These are phyloP conservation scores for Siderastrea radians DNA, from an alignment of 92 coral and sea anemone species.

Conservation along the genomic window DNA sequence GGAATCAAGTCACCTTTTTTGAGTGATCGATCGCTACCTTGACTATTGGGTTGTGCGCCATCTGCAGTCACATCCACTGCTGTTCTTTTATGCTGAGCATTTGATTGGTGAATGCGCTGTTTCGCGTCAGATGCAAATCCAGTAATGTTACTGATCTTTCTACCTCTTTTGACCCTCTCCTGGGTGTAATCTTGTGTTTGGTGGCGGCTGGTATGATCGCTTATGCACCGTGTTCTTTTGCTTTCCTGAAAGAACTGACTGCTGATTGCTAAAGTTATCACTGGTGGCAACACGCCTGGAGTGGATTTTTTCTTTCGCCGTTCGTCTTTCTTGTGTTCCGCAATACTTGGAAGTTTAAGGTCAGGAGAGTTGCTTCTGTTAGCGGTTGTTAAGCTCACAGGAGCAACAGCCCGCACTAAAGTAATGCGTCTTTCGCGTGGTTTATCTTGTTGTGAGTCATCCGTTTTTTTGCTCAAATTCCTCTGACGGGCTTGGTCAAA, in stretches of 20 bases:
- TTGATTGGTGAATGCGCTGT: background rate
- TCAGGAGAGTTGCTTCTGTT: constrained; percentile 37
- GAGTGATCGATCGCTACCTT: background rate
- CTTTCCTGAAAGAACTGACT: constrained; percentile 32
- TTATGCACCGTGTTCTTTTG: constrained; percentile 14
- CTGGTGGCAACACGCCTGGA: constrained; percentile 9
- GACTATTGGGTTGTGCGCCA: background rate
- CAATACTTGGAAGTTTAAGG: constrained; percentile 14
- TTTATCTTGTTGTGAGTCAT: background rate
- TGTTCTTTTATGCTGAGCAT: background rate
- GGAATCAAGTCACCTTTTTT: background rate
- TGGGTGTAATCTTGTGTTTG: background rate
- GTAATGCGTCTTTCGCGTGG: constrained; percentile 41
- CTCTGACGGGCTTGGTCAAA: constrained; percentile 3
- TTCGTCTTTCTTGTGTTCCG: background rate
- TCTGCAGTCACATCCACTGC: background rate
- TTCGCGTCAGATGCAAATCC: background rate
- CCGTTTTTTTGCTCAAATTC: background rate
- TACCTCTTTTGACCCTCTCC: background rate
- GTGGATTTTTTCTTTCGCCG: constrained; percentile 8
- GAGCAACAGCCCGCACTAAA: constrained; percentile 55
- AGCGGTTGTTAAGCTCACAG: constrained; percentile 42
- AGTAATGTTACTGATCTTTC: background rate
- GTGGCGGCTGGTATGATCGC: constrained; percentile 5
- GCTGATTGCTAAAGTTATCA: constrained; percentile 37